Base-by-base conservation (phyloP, 1,140 invertebrate species). In the Drosophila repletoides region DNA sequence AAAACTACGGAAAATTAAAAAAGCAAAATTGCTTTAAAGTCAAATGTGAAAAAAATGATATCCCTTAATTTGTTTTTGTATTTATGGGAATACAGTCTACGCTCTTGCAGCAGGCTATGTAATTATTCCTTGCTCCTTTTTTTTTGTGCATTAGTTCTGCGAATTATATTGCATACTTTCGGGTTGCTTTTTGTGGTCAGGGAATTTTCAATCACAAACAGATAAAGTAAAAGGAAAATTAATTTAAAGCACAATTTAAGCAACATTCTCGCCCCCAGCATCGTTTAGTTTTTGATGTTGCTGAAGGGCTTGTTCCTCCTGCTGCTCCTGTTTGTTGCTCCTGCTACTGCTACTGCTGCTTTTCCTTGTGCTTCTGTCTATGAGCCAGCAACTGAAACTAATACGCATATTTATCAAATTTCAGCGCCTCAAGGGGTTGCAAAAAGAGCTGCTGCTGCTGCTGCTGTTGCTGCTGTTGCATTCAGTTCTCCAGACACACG, bases 401-500 rank as follows among this genome's bases (percentile, higher is more conserved):
- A 84, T 84, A 86, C 80, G 80, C 80, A 84, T 84, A 84, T 79
- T 84, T 84, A 84, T 84, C 80, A 84, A 84, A 84, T 84, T 86
- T 84, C 80, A 75, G 17, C 19, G 74, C 80, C 63, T 70, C 49
- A 64, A 71, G 80, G n/a, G 77, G 79, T 60, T 65, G 65, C 61
- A 72, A 68, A 63, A 41, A 26, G 58, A 45, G 48, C 36, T 72
- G 43, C 56, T 12, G 49, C 24, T 14, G 6, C 21, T 24, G 29
- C 29, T 68, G 34, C 56, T 22, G 26, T 38, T 29, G 28, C 28
- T 28, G 41, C 51, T 61, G 43, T 15, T 52, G 68, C 55, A 71
- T 40, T 24, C 59, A 34, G 40, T 21, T 36, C 14, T 3, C 14
- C 3, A 10, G 9, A 15, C 65, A 55, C 36, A n/a, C 71, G 64